Evolutionary conservation across 2,113 vertebrate genomes (phyloP), one percentile per base, ranked within the genome.

Genomic region (Kobus ellipsiprymnus): DNA sequence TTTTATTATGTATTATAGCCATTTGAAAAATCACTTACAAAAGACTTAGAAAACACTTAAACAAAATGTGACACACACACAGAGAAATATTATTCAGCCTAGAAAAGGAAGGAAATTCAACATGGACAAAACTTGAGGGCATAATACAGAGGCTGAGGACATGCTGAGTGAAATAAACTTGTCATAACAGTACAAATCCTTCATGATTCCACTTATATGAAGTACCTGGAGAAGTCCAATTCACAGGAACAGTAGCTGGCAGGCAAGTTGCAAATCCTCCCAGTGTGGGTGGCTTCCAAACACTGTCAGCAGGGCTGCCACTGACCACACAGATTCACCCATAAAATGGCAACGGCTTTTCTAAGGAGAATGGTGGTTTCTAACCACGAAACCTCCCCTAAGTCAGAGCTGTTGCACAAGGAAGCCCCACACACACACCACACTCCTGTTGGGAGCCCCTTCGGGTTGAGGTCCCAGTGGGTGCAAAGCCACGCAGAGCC

Each of bases 291-390:
- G 21, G 21, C 7, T 36, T 83, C 81, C 33, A 5, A 52, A 36
- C 3, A 33, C 80, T 82, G 50, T 21, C 78, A 6, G 48, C 48
- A 6, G 19, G 80, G 30, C 48, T 3, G 33, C 33, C 21, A 1
- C 81, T 23, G 12, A 25, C 48, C 44, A 27, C 21, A 48, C n/a
- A 60, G 57, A n/a, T 60, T 59, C 33, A 44, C 40, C 50, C 59
- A 23, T 71, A 33, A 30, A 71, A 99, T 99, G 99, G 97, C 98
- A 1, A 94, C 95, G 6, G 86, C 98, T 19, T 94, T 99, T n/a
- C 60, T 99, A 46, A 98, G 94, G 36, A 98, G 97, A 95, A 77
- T 98, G 40, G 90, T 98, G 13, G 11, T 97, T 36, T 97, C 98
- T 6, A 59, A 99, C 99, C 40, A 62, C 95, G 62, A 98, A 94